These are phyloP conservation scores for Sander vitreus DNA, from an alignment of 2,113 vertebrate species.

Conservation along the genomic window DNA sequence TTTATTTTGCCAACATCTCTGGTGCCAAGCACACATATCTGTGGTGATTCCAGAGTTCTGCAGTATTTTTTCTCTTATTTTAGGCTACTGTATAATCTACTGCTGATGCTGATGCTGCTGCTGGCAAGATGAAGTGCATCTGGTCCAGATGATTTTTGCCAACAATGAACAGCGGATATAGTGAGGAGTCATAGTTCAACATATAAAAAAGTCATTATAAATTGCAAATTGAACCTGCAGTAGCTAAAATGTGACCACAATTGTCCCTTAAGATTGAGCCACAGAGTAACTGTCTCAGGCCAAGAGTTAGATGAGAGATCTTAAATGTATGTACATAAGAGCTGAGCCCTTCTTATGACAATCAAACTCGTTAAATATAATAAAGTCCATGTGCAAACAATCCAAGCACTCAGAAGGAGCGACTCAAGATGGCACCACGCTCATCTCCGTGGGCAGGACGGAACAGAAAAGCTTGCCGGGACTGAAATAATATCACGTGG, in stretches of 20 bases:
- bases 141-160: constrained; percentile 40
- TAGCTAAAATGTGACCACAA: neutral
- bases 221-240: constrained; percentile 4
- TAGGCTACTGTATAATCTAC: constrained; percentile 45
- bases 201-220: neutral
- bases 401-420: constrained; percentile 44
- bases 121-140: constrained; percentile 25
- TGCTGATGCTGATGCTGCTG: constrained; percentile 1
- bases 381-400: constrained; percentile 44
- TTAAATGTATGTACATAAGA: constrained; percentile 13
- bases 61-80: constrained; percentile 51
- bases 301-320: neutral
- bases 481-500: constrained; percentile 38
- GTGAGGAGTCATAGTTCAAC: neutral
- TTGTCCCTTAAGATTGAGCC: neutral
- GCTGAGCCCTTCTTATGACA: constrained; percentile 29
- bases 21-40: constrained; percentile 62
- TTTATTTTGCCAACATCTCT: constrained; percentile 71
- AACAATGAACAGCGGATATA: neutral
- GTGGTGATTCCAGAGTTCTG: constrained; percentile 51
- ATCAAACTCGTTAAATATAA: constrained; percentile 50
- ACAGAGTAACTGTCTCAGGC: neutral
- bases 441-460: constrained; percentile 31
- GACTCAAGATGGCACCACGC: constrained; percentile 67
- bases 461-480: neutral